Evolutionary conservation across 2,797 vertebrate genomes (phyloP), one percentile per base, ranked within the genome.

Genomic region (Gobio occitaniae): DNA sequence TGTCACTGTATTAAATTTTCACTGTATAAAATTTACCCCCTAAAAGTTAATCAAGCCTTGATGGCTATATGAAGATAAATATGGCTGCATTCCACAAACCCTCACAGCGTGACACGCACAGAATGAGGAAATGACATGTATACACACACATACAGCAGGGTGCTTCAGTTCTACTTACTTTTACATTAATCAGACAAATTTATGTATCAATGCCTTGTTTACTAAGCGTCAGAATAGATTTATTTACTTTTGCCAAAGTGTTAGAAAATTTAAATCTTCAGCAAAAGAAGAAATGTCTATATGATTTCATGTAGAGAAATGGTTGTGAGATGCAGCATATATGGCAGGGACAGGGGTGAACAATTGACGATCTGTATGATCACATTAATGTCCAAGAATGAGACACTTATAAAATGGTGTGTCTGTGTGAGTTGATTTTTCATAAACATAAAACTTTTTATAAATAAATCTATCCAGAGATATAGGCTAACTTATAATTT

Each of bases 191-290:
- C 54, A 78, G 41, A 79, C 70, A n/a, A 75, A 85, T 83, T 88
- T 90, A 89, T 89, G 83, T 85, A 88, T 90, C 89, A 25, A 87
- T 83, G 89, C 88, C 84, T 87, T 78, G 86, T 93, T 94, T 91
- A 87, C 90, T 91, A 89, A 93, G 91, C 92, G 91, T 91, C 65
- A 77, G 65, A 1, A 52, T 21, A 81, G 90, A 94, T 93, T 91
- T 93, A 65, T 88, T 90, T 85, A 86, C 48, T 86, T 84, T 84
- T 80, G 72, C 91, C 92, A 44, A 86, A 79, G 79, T 83, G 87
- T 81, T 89, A 72, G 70, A 72, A 84, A 88, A 90, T 87, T 70
- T 47, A 88, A 93, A 90, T 88, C 86, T 87, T 90, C 88, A 92
- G 89, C 84, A 81, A 87, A 71, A 87, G 90, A 91, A 91, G 69